These are phyloP conservation scores for Odontomyia ornata DNA, from an alignment of 2,888 invertebrate species.

Conservation along the genomic window DNA sequence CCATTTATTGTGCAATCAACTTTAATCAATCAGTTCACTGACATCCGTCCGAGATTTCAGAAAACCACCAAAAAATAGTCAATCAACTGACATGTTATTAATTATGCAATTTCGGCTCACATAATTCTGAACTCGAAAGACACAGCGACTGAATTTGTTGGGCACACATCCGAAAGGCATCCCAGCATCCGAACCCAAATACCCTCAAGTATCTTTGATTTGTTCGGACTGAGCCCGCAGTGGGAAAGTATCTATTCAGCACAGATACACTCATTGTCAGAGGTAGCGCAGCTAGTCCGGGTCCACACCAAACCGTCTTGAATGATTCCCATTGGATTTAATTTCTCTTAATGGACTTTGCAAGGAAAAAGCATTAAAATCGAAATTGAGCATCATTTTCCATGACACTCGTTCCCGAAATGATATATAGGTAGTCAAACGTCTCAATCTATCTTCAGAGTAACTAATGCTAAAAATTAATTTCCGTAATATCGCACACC, in stretches of 20 bases:
- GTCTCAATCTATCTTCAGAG: slow-evolving; percentile 49
- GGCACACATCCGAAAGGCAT: neutral
- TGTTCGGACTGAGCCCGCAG: neutral
- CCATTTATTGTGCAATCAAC: slow-evolving; percentile 30
- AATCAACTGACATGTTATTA: slow-evolving; percentile 42
- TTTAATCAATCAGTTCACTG: slow-evolving; percentile 41
- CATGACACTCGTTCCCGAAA: slow-evolving; percentile 7
- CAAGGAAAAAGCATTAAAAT: slow-evolving; percentile 2
- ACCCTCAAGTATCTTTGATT: neutral
- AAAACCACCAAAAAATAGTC: slow-evolving; percentile 22
- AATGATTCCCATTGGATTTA: slow-evolving; percentile 30
- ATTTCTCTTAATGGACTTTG: slow-evolving; percentile 1
- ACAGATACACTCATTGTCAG: too few species aligned
- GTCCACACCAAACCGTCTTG: slow-evolving; percentile 8
- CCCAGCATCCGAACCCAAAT: neutral
- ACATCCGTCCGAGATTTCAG: slow-evolving; percentile 5
- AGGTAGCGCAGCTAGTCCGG: neutral
- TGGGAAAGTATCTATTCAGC: slow-evolving; percentile 5
- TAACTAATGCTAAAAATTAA: slow-evolving; percentile 47
- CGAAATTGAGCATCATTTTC: slow-evolving; percentile 16
- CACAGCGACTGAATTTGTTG: neutral
- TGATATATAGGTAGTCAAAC: slow-evolving; percentile 45
- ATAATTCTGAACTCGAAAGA: neutral
- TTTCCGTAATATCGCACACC: slow-evolving; percentile 45
- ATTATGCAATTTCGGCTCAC: slow-evolving; percentile 36